These are phyloP conservation scores for Chloroclysta siterata DNA, from an alignment of 2,888 invertebrate species.

Conservation along the genomic window DNA sequence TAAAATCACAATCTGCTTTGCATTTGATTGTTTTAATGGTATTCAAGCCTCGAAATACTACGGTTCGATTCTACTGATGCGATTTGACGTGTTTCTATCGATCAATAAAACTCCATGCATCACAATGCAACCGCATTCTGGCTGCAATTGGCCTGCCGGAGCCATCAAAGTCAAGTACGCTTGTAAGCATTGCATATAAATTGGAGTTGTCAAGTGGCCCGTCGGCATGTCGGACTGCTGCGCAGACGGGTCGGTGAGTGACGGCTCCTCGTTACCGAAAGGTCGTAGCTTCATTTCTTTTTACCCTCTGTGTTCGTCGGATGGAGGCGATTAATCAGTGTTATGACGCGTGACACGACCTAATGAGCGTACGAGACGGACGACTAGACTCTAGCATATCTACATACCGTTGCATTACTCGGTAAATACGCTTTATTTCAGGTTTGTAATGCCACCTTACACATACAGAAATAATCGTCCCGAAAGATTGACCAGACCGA, in stretches of 20 bases:
- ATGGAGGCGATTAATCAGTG: constrained; percentile 78
- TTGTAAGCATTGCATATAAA: constrained; percentile 70
- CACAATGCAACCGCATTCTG: constrained; percentile 5
- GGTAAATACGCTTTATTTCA: constrained; percentile 33
- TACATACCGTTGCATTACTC: constrained; percentile 46
- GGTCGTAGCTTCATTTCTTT: constrained; percentile 73
- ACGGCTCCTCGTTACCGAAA: constrained; percentile 77
- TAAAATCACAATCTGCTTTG: neutral
- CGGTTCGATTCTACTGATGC: neutral
- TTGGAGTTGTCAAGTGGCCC: constrained; percentile 68
- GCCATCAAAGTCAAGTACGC: constrained; percentile 41
- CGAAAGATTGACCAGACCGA: constrained; percentile 10
- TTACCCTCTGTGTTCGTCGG: constrained; percentile 56
- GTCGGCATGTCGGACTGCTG: constrained; percentile 41
- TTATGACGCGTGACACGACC: constrained; percentile 76
- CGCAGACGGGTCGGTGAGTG: constrained; percentile 56
- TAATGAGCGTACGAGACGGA: constrained; percentile 60
- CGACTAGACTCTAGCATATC: constrained; percentile 51
- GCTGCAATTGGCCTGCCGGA: constrained; percentile 1
- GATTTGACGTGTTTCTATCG: neutral
- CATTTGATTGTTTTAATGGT: neutral
- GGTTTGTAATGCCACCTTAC: constrained; percentile 7
- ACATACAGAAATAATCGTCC: constrained; percentile 17
- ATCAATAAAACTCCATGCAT: neutral
- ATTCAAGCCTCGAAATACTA: neutral